Evolutionary conservation across 1,140 invertebrate genomes (phyloP).

Genomic region (Goniozus legneri): DNA sequence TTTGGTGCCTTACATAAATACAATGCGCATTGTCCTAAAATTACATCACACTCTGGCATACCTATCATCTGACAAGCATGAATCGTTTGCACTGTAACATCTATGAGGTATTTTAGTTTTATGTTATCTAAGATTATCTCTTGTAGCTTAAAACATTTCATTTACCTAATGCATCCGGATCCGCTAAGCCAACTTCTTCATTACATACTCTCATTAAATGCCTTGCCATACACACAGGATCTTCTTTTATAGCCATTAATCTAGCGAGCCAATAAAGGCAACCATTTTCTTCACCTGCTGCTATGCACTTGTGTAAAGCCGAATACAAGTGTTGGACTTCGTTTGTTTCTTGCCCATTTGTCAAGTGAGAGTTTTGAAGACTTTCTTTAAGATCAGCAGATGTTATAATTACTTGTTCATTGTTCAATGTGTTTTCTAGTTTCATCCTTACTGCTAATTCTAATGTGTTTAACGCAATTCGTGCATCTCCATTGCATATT

Average conservation of each 20-base stretch:
- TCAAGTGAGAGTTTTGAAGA: conserved; percentile 60
- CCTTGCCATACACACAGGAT: conserved; percentile 73
- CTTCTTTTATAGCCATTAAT: conserved; percentile 75
- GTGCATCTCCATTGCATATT: conserved; percentile 75
- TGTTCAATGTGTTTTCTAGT: conserved; percentile 21
- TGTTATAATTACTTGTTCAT: conserved; percentile 44
- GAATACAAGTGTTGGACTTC: conserved; percentile 63
- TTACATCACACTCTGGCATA: conserved; percentile 75
- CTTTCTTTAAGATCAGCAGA: conserved; percentile 61
- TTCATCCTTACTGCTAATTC: conserved; percentile 63
- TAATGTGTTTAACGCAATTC: conserved; percentile 69
- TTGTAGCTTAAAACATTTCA: too few relatives aligned
- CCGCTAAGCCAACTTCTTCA: conserved; percentile 65
- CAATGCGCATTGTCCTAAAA: conserved; percentile 70
- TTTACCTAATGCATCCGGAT: conserved; percentile 53
- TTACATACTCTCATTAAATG: conserved; percentile 68
- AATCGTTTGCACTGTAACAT: conserved; percentile 65
- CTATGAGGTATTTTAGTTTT: conserved; percentile 15
- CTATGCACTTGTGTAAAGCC: conserved; percentile 76
- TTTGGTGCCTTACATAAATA: conserved; percentile 74
- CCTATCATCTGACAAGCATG: conserved; percentile 76
- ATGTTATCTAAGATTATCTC: neutral
- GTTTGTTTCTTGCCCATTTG: conserved; percentile 73
- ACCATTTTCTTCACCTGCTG: conserved; percentile 72
- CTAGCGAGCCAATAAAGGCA: conserved; percentile 77